These are phyloP conservation scores for Macrosoma leucophasiata DNA, from an alignment of 2,888 invertebrate genomes.

Conservation along the genomic window DNA sequence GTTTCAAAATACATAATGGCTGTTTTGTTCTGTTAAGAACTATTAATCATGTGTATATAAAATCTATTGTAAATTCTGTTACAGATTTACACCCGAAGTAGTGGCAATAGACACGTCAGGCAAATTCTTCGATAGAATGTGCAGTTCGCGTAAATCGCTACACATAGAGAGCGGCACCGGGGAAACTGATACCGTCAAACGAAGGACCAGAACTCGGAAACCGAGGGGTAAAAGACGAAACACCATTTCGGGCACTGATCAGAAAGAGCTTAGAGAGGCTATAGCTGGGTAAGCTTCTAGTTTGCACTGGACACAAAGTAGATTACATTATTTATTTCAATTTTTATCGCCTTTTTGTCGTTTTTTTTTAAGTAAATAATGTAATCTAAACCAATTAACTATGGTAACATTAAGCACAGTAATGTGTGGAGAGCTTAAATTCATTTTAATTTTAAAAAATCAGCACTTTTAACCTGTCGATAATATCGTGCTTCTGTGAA, in stretches of 20 bases:
- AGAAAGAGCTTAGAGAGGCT: constrained; percentile 91
- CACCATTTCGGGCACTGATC: constrained; percentile 93
- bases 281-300: constrained; percentile 85
- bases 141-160: constrained; percentile 88
- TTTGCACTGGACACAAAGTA: constrained; percentile 61
- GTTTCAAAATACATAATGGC: too few species aligned
- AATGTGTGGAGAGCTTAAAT: constrained; percentile 60
- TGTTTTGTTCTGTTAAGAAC: too few species aligned
- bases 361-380: constrained; percentile 40
- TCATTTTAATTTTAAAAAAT: constrained; percentile 44
- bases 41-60: constrained; percentile 1
- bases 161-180: constrained; percentile 68
- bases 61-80: constrained; percentile 5
- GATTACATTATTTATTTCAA: constrained; percentile 51
- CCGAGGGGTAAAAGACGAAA: constrained; percentile 90
- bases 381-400: constrained; percentile 58
- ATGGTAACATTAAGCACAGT: constrained; percentile 60
- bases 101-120: constrained; percentile 94
- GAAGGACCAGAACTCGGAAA: constrained; percentile 83
- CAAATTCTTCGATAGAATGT: constrained; percentile 91
- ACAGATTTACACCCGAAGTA: constrained; percentile 90
- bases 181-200: constrained; percentile 79
- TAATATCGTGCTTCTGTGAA: constrained; percentile 71
- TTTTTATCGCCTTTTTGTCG: not conserved
- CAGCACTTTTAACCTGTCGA: constrained; percentile 64